A percentile compares a stretch with the other conserved stretches of the same genome.
Evolutionary conservation across 2,797 vertebrate species (phyloP).

Genomic region (Harpagifer antarcticus): DNA sequence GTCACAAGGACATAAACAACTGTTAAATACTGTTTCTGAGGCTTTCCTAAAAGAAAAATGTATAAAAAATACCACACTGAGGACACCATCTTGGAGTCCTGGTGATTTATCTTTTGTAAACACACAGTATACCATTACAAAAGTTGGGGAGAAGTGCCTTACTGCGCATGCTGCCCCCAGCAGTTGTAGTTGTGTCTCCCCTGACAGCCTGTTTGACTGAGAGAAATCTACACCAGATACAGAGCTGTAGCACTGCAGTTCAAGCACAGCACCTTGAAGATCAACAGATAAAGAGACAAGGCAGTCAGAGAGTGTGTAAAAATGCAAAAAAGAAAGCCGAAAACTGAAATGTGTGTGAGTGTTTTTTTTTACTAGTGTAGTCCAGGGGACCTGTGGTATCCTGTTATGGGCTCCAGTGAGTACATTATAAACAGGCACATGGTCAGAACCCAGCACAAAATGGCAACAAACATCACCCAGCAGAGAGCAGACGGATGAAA

Average conservation of each 20-base stretch:
- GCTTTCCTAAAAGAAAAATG: too few species aligned
- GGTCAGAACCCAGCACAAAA: constrained; percentile 91
- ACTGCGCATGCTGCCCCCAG: constrained; percentile 94
- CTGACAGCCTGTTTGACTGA: constrained; percentile 84
- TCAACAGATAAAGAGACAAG: not conserved
- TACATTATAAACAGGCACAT: constrained; percentile 90
- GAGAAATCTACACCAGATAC: constrained; percentile 86
- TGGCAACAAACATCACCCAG: constrained; percentile 94
- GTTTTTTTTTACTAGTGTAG: constrained; percentile 83
- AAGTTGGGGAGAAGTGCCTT: constrained; percentile 60
- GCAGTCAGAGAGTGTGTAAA: not conserved
- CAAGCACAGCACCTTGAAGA: constrained; percentile 87
- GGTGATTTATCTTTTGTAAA: too few species aligned
- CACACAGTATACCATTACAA: too few species aligned
- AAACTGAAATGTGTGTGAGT: not conserved
- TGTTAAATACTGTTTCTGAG: too few species aligned
- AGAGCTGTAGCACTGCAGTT: constrained; percentile 88
- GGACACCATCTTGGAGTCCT: too few species aligned
- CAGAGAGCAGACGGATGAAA: constrained; percentile 87
- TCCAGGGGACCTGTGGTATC: constrained; percentile 91
- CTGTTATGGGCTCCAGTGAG: constrained; percentile 89
- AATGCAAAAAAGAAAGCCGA: not conserved
- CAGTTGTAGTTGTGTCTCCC: constrained; percentile 91
- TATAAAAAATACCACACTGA: too few species aligned
- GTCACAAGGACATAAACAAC: too few species aligned